Percentiles rank a stretch among this genome's conserved stretches.
Conservation (phyloP, 2,113 vertebrate genomes). For the Aptenodytes forsteri region DNA sequence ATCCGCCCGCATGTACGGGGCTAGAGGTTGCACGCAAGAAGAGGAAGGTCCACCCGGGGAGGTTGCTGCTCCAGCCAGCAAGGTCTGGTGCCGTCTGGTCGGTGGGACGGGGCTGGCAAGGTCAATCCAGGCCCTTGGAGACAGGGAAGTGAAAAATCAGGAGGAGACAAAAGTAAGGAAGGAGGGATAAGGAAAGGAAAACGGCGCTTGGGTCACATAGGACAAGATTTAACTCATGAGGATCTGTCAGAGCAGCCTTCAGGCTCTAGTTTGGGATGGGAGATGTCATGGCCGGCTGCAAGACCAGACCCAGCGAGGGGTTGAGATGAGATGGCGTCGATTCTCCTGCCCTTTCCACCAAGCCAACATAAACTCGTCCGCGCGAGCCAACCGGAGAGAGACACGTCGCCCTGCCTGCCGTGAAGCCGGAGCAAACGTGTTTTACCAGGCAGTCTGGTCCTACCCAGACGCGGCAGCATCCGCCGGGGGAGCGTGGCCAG, state of each 20-base stretch:
- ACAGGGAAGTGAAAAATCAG: neutral
- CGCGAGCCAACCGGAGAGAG: neutral
- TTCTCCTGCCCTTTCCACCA: neutral
- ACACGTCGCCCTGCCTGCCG: rapidly evolving
- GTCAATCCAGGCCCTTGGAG: neutral
- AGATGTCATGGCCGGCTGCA: rapidly evolving
- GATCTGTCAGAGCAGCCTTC: neutral
- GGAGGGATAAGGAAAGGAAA: neutral
- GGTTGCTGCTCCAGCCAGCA: neutral
- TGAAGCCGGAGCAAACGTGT: neutral
- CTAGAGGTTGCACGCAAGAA: neutral
- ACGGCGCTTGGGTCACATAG: rapidly evolving
- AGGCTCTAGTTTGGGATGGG: neutral
- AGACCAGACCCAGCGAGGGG: neutral
- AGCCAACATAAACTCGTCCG: neutral
- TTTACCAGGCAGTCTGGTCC: neutral
- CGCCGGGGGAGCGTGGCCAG: rapidly evolving
- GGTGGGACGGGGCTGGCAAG: neutral
- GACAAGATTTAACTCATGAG: neutral
- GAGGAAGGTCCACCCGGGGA: neutral
- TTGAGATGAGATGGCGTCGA: neutral
- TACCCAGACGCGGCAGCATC: neutral
- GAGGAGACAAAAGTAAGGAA: neutral
- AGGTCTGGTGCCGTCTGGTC: neutral
- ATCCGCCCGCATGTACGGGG: neutral